Evolutionary conservation across 1,140 invertebrate species (phyloP).

Genomic region (Penaeus indicus): DNA sequence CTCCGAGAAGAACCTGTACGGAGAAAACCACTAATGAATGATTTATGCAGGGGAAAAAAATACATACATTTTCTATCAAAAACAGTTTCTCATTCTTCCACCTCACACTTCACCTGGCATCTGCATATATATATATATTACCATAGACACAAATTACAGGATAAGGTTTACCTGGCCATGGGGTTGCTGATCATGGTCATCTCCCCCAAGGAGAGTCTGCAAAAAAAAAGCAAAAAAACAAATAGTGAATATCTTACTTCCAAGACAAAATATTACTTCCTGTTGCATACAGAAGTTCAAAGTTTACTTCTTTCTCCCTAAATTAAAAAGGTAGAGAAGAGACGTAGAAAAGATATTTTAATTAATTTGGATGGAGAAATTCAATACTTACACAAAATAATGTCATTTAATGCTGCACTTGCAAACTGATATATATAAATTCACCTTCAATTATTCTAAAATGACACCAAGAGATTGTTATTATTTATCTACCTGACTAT

Average conservation of each 20-base stretch:
- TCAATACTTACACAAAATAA: too few relatives aligned
- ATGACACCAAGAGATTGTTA: background rate
- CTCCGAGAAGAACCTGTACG: constrained; percentile 23
- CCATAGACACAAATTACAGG: too few relatives aligned
- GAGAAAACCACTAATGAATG: background rate
- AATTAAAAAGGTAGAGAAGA: too few relatives aligned
- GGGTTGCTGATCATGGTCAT: constrained; percentile 39
- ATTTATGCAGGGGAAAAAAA: background rate
- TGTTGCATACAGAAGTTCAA: too few relatives aligned
- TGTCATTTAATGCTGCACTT: too few relatives aligned
- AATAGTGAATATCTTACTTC: background rate
- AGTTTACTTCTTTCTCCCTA: too few relatives aligned
- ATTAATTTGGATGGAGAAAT: too few relatives aligned
- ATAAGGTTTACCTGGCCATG: constrained; percentile 48
- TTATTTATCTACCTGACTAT: constrained; percentile 34
- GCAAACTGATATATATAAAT: too few relatives aligned
- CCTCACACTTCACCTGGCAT: background rate
- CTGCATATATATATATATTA: background rate
- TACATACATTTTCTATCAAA: too few relatives aligned
- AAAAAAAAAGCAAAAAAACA: constrained; percentile 17
- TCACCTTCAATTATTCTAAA: too few relatives aligned
- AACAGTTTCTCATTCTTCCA: background rate
- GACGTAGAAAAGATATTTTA: too few relatives aligned
- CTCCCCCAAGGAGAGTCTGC: constrained; percentile 25
- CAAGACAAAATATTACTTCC: background rate